A percentile compares a stretch with the other conserved stretches of the same genome.
phyloP scores from a whole-genome alignment of 2,113 vertebrate genomes.

The Oreochromis aureus region DNA sequence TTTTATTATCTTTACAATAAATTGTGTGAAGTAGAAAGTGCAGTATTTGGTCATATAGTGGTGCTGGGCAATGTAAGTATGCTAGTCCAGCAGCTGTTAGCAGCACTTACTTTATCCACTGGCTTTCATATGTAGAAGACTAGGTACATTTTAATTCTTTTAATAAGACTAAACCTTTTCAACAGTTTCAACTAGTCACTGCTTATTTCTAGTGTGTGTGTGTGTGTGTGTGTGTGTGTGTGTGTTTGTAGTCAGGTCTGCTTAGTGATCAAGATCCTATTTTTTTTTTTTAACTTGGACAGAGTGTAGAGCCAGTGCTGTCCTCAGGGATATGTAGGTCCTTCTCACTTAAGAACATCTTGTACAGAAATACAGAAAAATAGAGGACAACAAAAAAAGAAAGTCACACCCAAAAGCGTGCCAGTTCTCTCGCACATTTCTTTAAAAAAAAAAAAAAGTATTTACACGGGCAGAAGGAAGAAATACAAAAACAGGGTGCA shows the following conservation, averaged over 20 bases:
- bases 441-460: neutral
- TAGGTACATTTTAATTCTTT: neutral
- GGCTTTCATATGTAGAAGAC: neutral
- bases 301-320: neutral
- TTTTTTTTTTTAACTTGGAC: slow-evolving; percentile 12
- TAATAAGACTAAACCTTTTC: neutral
- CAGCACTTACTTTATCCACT: neutral
- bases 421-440: neutral
- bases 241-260: neutral
- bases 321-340: neutral
- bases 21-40: neutral
- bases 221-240: neutral
- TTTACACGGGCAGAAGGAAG: neutral
- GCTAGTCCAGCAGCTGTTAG: neutral
- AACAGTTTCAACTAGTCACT: neutral
- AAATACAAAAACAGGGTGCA: neutral
- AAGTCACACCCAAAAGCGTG: neutral
- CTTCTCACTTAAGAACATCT: neutral
- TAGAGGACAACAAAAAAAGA: neutral
- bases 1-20: neutral
- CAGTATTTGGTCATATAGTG: neutral
- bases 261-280: neutral
- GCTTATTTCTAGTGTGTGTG: neutral
- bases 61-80: neutral
- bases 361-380: neutral